Percentiles rank a stretch among this genome's conserved stretches.
These are phyloP conservation scores for Oryzias curvinotus DNA, from an alignment of 2,113 vertebrate genomes.

Conservation along the genomic window DNA sequence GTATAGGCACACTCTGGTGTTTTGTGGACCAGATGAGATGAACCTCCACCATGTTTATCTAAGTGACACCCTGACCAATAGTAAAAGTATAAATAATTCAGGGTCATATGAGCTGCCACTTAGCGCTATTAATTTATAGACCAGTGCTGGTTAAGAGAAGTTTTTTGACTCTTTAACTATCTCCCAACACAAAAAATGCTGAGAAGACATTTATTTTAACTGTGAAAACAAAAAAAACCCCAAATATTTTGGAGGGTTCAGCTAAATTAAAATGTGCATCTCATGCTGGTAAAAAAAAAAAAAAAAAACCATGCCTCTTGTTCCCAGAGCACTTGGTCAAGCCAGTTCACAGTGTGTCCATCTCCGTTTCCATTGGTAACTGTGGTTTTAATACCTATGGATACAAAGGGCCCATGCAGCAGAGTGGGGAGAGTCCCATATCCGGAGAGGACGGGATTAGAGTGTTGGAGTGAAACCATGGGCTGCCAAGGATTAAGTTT, in stretches of 20 bases:
- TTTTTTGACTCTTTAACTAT: conserved; percentile 8
- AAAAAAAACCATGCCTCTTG: conserved; percentile 23
- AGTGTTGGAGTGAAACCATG: conserved; percentile 52
- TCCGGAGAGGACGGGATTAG: conserved; percentile 71
- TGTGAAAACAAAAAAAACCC: too few relatives aligned
- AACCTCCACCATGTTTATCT: conserved; percentile 75
- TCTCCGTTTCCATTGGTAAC: conserved; percentile 60
- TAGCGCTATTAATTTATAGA: conserved; percentile 78
- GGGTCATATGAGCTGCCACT: conserved; percentile 68
- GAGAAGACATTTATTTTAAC: too few relatives aligned
- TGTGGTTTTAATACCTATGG: conserved; percentile 72
- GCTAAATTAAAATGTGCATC: too few relatives aligned
- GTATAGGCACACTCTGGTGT: conserved; percentile 73
- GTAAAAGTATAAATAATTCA: conserved; percentile 78
- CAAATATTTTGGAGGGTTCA: too few relatives aligned
- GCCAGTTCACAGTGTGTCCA: conserved; percentile 52
- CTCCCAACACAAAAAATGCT: too few relatives aligned
- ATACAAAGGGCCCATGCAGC: conserved; percentile 69
- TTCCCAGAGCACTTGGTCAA: conserved; percentile 11
- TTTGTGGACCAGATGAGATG: conserved; percentile 76
- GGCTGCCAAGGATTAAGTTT: conserved; percentile 75
- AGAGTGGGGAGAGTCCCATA: conserved; percentile 61
- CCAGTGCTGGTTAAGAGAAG: conserved; percentile 21
- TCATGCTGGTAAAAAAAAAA: too few relatives aligned
- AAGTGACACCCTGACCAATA: conserved; percentile 75